phyloP scores from a whole-genome alignment of 2,797 vertebrate species.

The Margarornis squamiger region DNA sequence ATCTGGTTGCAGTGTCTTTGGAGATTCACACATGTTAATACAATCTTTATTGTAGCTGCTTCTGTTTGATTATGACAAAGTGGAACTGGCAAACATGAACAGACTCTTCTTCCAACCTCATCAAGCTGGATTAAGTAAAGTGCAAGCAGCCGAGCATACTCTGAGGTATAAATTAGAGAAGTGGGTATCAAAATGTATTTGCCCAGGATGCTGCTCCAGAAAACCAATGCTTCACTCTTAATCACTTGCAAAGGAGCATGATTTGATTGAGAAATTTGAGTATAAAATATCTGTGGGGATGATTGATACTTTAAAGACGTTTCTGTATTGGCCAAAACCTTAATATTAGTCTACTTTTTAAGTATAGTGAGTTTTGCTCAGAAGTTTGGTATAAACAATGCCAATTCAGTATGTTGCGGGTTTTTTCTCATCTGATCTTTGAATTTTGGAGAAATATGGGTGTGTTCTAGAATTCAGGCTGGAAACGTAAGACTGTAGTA shows the following conservation, averaged over 20 bases:
- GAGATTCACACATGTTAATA: background rate
- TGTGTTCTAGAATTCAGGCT: background rate
- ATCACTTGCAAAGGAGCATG: background rate
- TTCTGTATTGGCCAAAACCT: background rate
- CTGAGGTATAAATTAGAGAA: slow-evolving; percentile 81
- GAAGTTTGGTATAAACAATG: background rate
- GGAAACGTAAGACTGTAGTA: background rate
- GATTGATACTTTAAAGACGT: background rate
- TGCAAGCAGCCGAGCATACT: slow-evolving; percentile 95
- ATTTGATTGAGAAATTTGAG: background rate
- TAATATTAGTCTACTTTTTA: background rate
- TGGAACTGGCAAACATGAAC: slow-evolving; percentile 99
- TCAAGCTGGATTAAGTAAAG: slow-evolving; percentile 96
- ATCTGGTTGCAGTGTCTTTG: background rate
- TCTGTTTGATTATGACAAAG: slow-evolving; percentile 98
- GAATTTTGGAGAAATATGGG: background rate
- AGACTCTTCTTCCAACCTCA: slow-evolving; percentile 98
- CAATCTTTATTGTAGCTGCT: slow-evolving; percentile 83
- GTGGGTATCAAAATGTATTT: background rate
- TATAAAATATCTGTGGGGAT: background rate
- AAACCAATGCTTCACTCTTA: background rate
- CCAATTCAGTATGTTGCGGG: fast-evolving
- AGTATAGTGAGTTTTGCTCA: background rate
- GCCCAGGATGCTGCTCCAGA: background rate
- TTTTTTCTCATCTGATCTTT: background rate